Evolutionary conservation across 92 coral and sea anemone genomes (phyloP).

Genomic region (Phymanthus crucifer): DNA sequence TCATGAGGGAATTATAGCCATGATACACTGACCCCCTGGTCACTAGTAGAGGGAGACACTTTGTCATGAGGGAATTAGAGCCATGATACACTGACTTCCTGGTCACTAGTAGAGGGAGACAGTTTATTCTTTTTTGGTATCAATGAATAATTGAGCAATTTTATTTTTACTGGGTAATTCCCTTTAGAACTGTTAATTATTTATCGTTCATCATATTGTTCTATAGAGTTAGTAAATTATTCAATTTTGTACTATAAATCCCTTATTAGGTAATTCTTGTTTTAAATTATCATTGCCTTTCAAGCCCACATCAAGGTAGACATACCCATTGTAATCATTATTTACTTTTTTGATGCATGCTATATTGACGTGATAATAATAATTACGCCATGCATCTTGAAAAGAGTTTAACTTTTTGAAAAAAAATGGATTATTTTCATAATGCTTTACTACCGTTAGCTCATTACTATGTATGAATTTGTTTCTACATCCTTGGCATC

Average conservation of each 20-base stretch:
- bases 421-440: too few species aligned
- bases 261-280: neutral
- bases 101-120: neutral
- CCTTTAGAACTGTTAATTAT: neutral
- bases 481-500: too few species aligned
- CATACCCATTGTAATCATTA: neutral
- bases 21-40: conserved; percentile 1
- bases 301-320: neutral
- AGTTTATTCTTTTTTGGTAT: neutral
- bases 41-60: conserved; percentile 2
- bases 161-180: too few species aligned
- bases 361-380: too few species aligned
- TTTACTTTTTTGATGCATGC: too few species aligned
- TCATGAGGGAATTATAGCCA: neutral
- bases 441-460: too few species aligned
- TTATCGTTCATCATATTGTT: too few species aligned
- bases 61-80: neutral
- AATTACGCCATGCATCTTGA: too few species aligned
- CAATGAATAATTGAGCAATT: neutral
- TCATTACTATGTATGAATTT: too few species aligned
- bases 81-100: neutral
- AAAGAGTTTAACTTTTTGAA: too few species aligned
- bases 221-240: neutral
- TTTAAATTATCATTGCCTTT: neutral
- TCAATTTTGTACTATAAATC: neutral